Conservation (phyloP, 2,888 invertebrate species). For the Siphlonurus alternatus region DNA sequence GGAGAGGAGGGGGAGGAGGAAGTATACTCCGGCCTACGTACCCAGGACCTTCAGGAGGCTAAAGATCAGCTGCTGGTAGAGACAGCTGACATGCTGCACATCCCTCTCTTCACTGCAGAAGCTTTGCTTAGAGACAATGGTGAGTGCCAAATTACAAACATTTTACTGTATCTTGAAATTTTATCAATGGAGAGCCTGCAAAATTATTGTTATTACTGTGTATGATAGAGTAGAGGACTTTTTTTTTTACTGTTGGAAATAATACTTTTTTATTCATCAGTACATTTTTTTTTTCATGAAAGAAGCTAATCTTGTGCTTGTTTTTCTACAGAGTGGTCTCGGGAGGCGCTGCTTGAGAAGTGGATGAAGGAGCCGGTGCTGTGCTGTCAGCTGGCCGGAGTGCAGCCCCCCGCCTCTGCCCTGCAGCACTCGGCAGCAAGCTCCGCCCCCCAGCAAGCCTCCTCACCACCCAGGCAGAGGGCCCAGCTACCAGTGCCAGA, state of each 20-base stretch:
- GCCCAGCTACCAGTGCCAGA: neutral
- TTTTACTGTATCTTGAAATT: neutral
- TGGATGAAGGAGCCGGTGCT: conserved; percentile 48
- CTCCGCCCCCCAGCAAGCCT: neutral
- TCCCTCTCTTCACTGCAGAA: conserved; percentile 51
- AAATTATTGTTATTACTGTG: neutral
- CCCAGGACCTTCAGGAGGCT: conserved; percentile 50
- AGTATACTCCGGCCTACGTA: conserved; percentile 40
- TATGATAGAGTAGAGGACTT: neutral
- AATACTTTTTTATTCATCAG: too few species aligned
- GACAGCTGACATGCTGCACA: conserved; percentile 51
- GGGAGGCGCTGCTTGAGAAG: conserved; percentile 42
- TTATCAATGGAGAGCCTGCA: neutral
- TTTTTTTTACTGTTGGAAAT: neutral
- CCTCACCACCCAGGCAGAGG: neutral
- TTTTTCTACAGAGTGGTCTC: conserved; percentile 41
- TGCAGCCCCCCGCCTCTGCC: conserved; percentile 39
- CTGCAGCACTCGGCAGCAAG: conserved; percentile 22
- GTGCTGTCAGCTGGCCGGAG: conserved; percentile 47
- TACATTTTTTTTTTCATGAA: too few species aligned
- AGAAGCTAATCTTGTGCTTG: neutral
- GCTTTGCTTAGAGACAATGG: conserved; percentile 47
- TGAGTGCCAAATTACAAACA: conserved; percentile 24
- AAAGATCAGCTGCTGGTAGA: conserved; percentile 51
- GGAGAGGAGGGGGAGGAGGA: conserved; percentile 26